Base-by-base conservation (phyloP, 2,888 invertebrate genomes). In the Trypoxylon attenuatum region DNA sequence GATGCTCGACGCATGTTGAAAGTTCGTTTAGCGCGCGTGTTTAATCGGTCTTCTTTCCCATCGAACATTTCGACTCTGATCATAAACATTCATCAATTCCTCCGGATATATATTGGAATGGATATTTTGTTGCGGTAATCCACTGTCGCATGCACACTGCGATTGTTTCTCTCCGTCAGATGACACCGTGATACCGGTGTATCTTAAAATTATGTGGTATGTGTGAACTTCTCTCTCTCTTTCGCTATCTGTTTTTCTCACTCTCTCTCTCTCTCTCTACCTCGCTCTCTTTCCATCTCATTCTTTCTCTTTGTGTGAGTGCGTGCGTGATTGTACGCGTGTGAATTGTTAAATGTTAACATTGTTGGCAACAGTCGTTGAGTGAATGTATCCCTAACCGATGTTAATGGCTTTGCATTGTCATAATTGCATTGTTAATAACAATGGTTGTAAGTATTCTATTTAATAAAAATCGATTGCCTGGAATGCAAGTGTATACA, bases 391-490 rank as follows among this genome's bases (percentile, higher is more conserved):
- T n/a, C n/a, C n/a, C n/a, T n/a, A 55, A 18, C 19, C 27, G 18
- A 65, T 61, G 38, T 68, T 65, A 25, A 60, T 52, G 27, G 42
- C 21, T 25, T 65, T 23, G 13, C n/a, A n/a, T n/a, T 70, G 68
- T 62, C 54, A 63, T 69, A 68, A 13, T 68, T 60, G 66, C 69
- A 73, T 73, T 78, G 76, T 76, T 77, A 69, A 77, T 71, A 72
- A 81, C 77, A 77, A 81, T 81, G 80, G 71, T 75, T 77, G 80
- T 81, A 71, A 81, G 80, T 81, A 78, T 56, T 33, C 33, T 43
- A 2, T 55, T 1, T 27, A n/a, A 51, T 33, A 21, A 25, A 21
- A 2, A 38, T 3, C 23, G 6, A 25, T 18, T 25, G 25, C n/a
- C n/a, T 10, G 33, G 13, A 33, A 33, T 33, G 33, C 33, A n/a